Evolutionary conservation across 1,140 invertebrate species (phyloP).

Genomic region (Caenorhabditis tropicalis): DNA sequence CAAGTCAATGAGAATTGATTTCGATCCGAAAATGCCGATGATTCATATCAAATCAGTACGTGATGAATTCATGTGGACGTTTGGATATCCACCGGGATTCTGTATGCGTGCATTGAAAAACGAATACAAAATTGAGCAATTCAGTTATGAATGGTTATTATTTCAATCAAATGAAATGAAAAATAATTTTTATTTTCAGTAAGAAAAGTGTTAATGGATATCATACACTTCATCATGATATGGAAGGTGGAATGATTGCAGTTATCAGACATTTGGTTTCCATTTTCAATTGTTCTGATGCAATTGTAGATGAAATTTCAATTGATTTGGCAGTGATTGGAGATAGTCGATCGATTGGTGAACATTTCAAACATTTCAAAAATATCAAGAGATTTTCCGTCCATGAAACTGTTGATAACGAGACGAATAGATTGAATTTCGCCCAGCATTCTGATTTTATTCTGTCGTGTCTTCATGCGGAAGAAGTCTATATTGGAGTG

Average conservation of each 20-base stretch:
- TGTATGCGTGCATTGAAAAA: too few relatives aligned
- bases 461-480: neutral
- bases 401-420: neutral
- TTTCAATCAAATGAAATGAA: neutral
- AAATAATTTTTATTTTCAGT: neutral
- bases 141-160: neutral
- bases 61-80: neutral
- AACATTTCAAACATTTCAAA: neutral
- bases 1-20: neutral
- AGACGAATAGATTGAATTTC: neutral
- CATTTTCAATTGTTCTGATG: neutral
- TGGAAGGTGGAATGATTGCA: neutral
- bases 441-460: neutral
- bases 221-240: neutral
- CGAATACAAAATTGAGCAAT: neutral
- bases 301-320: neutral
- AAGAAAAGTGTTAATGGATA: neutral
- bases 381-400: neutral
- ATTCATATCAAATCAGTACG: neutral
- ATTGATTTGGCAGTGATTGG: constrained; percentile 4
- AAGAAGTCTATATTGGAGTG: neutral
- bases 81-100: neutral
- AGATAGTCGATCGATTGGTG: neutral
- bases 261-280: neutral
- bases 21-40: neutral